Conservation (phyloP, 1,140 invertebrate genomes). For the Grapholita molesta region DNA sequence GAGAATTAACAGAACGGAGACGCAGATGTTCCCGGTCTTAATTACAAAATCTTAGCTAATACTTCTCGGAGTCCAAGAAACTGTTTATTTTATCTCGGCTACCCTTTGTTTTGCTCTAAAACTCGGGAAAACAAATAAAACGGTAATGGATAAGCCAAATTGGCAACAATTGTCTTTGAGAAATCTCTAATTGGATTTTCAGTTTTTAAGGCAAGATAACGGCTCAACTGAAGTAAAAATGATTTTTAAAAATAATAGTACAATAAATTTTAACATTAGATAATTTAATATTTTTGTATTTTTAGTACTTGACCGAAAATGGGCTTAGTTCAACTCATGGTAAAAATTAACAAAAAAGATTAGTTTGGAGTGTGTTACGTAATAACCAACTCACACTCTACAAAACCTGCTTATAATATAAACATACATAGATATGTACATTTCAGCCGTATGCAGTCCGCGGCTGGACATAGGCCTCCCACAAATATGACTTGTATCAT, state of each 20-base stretch:
- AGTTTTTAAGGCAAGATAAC: conserved; percentile 13
- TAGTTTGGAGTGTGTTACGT: too few relatives aligned
- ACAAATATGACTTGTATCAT: too few relatives aligned
- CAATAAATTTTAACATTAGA: neutral
- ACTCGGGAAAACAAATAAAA: conserved; percentile 53
- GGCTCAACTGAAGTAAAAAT: conserved; percentile 15
- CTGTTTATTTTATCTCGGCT: conserved; percentile 59
- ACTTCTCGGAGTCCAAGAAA: conserved; percentile 33
- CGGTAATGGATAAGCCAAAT: conserved; percentile 58
- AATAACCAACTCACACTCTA: too few relatives aligned
- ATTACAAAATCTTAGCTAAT: conserved; percentile 32
- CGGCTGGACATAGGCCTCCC: too few relatives aligned
- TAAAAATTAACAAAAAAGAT: too few relatives aligned
- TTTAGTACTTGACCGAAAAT: too few relatives aligned
- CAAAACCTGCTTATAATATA: too few relatives aligned
- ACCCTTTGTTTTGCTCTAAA: conserved; percentile 51
- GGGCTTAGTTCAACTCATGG: too few relatives aligned
- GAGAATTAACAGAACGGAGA: conserved; percentile 14
- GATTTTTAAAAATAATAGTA: conserved; percentile 14
- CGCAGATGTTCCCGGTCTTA: conserved; percentile 23
- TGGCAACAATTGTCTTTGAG: conserved; percentile 47
- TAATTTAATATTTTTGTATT: too few relatives aligned
- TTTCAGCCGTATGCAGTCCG: too few relatives aligned
- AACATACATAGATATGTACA: too few relatives aligned
- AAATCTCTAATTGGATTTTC: conserved; percentile 45